phyloP scores from a whole-genome alignment of 2,113 vertebrate genomes.

The Chaetops frenatus region DNA sequence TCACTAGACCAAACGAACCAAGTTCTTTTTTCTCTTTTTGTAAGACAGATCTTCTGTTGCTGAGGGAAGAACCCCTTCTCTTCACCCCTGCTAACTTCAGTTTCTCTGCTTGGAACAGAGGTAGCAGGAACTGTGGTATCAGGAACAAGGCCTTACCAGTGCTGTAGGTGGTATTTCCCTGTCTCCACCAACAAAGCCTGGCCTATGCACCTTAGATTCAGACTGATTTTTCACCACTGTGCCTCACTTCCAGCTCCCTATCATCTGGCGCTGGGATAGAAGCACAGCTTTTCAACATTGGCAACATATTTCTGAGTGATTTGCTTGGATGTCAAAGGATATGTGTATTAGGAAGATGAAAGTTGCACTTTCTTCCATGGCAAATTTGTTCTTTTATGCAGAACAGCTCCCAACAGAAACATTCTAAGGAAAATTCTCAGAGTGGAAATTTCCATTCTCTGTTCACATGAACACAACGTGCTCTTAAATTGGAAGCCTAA shows the following conservation, averaged over 20 bases:
- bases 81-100: background rate
- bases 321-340: background rate
- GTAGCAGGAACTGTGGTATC: background rate
- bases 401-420: background rate
- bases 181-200: background rate
- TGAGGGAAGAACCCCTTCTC: background rate
- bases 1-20: background rate
- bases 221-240: background rate
- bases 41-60: background rate
- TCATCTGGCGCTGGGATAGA: background rate
- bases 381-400: background rate
- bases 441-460: slow-evolving; percentile 36
- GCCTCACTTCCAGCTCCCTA: background rate
- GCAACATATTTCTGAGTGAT: background rate
- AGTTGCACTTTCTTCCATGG: background rate
- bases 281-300: background rate
- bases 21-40: background rate
- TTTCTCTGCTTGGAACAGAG: background rate
- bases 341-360: background rate
- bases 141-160: background rate
- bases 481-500: background rate
- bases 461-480: background rate
- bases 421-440: background rate
- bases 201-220: background rate
- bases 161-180: background rate